These are phyloP conservation scores for Malachius bipustulatus DNA, from an alignment of 2,888 invertebrate genomes.

Conservation along the genomic window DNA sequence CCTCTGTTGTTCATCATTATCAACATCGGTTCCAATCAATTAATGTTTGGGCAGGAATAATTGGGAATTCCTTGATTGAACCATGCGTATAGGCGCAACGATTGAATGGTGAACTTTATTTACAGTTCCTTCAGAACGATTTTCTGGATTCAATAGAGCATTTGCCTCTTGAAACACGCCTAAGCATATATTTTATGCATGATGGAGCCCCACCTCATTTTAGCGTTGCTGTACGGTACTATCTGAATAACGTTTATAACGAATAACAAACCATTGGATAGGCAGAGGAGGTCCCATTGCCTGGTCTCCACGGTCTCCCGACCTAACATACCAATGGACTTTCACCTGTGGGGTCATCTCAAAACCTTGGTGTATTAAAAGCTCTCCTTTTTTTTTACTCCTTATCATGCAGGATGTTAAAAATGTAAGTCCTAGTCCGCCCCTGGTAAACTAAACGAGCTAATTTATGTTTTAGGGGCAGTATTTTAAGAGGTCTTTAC, in stretches of 20 bases:
- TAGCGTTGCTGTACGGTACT: neutral
- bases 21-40: neutral
- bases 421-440: neutral
- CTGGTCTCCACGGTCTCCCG: neutral
- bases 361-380: slow-evolving; percentile 1
- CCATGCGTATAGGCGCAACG: neutral
- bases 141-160: neutral
- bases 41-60: neutral
- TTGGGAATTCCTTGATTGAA: neutral
- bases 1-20: neutral
- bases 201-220: neutral
- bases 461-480: neutral
- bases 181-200: neutral
- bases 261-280: neutral
- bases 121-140: neutral
- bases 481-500: neutral
- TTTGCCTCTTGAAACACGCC: neutral
- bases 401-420: neutral
- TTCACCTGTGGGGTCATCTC: neutral
- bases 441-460: slow-evolving; percentile 1
- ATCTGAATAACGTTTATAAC: neutral
- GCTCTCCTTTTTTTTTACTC: neutral
- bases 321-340: neutral
- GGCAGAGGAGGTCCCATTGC: neutral
- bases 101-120: slow-evolving; percentile 1